Conservation (phyloP, 2,113 vertebrate species). For the Holacanthus passer region DNA sequence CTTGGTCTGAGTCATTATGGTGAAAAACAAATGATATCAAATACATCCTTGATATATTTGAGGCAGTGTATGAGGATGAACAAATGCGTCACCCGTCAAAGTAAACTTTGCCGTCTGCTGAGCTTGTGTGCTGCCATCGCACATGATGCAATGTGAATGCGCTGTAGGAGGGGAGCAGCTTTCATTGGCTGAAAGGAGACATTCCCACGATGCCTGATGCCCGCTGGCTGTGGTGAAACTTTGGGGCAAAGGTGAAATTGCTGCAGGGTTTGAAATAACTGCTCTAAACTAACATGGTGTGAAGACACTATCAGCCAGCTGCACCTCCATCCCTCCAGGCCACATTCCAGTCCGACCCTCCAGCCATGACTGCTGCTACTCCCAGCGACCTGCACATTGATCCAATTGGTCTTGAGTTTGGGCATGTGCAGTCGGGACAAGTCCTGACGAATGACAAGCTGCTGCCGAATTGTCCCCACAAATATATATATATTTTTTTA, state of each 20-base stretch:
- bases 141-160: constrained; percentile 4
- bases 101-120: constrained; percentile 5
- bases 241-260: constrained; percentile 49
- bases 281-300: constrained; percentile 29
- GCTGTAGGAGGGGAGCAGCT: not conserved
- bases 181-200: constrained; percentile 1
- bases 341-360: not conserved
- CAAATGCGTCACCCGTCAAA: not conserved
- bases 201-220: constrained; percentile 21
- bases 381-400: not conserved
- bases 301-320: constrained; percentile 22
- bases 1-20: constrained; percentile 8
- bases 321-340: constrained; percentile 28
- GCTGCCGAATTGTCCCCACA: not conserved
- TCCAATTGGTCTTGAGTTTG: not conserved
- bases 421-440: too few species aligned
- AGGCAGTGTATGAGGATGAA: not conserved
- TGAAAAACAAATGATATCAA: constrained; percentile 2
- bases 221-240: constrained; percentile 35
- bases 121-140: not conserved
- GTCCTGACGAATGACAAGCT: not conserved
- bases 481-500: too few species aligned
- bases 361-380: not conserved
- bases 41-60: not conserved
- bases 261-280: constrained; percentile 55